These are phyloP conservation scores for Ceratosolen solmsi DNA, from an alignment of 1,140 invertebrate species.

Conservation along the genomic window DNA sequence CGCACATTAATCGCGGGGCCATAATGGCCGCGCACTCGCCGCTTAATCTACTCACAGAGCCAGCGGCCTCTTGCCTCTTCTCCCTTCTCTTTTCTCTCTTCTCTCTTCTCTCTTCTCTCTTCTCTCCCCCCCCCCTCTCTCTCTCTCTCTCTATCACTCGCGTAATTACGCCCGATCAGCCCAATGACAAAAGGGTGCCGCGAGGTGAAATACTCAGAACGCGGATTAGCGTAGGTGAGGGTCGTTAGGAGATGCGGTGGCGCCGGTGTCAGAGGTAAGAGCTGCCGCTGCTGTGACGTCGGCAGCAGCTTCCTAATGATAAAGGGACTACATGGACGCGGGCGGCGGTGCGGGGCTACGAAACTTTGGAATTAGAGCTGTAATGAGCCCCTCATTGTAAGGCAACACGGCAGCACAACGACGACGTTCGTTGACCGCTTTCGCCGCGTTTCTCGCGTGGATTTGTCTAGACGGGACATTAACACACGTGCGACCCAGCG, in stretches of 20 bases:
- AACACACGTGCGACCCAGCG: constrained; percentile 41
- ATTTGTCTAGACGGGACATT: constrained; percentile 50
- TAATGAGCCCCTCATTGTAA: constrained; percentile 66
- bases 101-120: no score
- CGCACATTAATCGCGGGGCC: no score
- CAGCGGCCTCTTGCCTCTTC: no score
- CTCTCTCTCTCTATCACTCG: no score
- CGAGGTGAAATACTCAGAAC: not conserved
- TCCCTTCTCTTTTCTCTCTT: no score
- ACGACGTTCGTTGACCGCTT: constrained; percentile 48
- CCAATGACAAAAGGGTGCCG: not conserved
- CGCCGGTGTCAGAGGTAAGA: not conserved
- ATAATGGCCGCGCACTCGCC: no score
- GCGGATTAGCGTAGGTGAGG: not conserved
- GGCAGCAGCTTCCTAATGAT: constrained; percentile 36
- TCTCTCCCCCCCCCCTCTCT: no score
- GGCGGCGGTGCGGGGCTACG: constrained; percentile 31
- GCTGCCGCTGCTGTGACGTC: not conserved
- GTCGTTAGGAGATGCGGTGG: not conserved
- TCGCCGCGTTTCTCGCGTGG: constrained; percentile 33
- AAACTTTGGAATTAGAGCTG: constrained; percentile 60
- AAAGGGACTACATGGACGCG: constrained; percentile 42
- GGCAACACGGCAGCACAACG: constrained; percentile 48
- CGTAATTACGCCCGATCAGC: no score
- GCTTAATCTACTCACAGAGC: no score